These are phyloP conservation scores for Sebastes steindachneri DNA, from an alignment of 2,797 vertebrate species.

Conservation along the genomic window DNA sequence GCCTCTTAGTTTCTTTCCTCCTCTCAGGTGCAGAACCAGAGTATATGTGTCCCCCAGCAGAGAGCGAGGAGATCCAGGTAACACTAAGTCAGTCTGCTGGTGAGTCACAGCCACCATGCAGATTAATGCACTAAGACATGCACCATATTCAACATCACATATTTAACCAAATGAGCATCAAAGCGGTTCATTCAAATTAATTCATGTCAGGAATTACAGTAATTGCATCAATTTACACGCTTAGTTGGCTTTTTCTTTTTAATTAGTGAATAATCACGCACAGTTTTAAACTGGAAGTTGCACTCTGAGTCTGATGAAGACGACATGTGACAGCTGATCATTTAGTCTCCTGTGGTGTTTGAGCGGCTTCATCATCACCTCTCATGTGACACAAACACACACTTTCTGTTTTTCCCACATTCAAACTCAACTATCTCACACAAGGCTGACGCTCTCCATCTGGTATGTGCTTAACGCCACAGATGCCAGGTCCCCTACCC, in stretches of 20 bases:
- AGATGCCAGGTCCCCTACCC: conserved; percentile 13
- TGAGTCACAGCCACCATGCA: conserved; percentile 24
- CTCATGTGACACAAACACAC: neutral
- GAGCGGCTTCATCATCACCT: neutral
- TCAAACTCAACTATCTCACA: neutral
- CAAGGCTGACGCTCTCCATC: conserved; percentile 20
- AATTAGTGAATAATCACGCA: conserved; percentile 19
- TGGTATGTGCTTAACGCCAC: conserved; percentile 28
- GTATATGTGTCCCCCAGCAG: neutral
- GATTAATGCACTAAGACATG: neutral
- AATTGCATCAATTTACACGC: neutral
- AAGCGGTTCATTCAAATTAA: neutral
- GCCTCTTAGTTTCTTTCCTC: neutral
- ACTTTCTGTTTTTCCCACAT: conserved; percentile 1
- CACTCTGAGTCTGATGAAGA: neutral
- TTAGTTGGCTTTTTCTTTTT: neutral
- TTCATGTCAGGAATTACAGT: neutral
- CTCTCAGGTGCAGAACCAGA: conserved; percentile 29
- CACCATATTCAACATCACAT: neutral
- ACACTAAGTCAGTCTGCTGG: neutral
- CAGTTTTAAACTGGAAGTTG: neutral
- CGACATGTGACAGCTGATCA: conserved; percentile 4
- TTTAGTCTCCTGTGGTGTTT: neutral
- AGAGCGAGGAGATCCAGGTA: conserved; percentile 28
- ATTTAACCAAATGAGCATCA: neutral